These are phyloP conservation scores for Erebia ligea DNA, from an alignment of 2,888 invertebrate genomes.

Conservation along the genomic window DNA sequence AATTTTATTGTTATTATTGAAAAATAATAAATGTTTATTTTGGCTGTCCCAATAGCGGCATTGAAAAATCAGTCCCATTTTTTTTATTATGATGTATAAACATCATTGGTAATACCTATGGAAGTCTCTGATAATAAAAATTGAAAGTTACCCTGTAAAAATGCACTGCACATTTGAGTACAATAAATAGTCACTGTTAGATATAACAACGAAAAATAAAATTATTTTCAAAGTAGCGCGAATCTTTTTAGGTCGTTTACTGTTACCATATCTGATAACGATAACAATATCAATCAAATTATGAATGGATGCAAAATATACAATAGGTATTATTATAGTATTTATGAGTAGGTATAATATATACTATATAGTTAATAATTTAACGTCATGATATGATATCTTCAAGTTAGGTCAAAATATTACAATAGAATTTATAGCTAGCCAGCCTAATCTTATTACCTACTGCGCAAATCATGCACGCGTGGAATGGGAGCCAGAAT, in stretches of 20 bases:
- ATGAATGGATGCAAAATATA: conserved; percentile 14
- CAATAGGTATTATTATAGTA: not conserved
- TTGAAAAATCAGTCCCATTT: not conserved
- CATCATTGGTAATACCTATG: no score
- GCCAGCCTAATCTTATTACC: no score
- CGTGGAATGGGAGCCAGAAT: no score
- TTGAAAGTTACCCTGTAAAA: no score
- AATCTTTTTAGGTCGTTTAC: not conserved
- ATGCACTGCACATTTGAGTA: no score
- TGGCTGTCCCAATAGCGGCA: not conserved
- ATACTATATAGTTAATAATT: not conserved
- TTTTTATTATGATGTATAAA: no score
- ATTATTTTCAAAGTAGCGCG: not conserved
- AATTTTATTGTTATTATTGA: conserved; percentile 17
- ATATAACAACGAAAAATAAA: not conserved
- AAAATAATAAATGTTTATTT: conserved; percentile 5
- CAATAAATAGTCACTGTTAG: no score
- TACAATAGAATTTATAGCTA: no score
- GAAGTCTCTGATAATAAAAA: no score
- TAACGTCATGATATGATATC: no score
- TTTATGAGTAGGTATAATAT: not conserved
- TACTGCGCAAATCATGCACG: no score
- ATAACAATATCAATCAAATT: conserved; percentile 9
- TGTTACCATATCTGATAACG: conserved; percentile 6
- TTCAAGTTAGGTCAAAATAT: no score